A percentile compares a stretch with the other conserved stretches of the same genome.
Evolutionary conservation across 1,140 invertebrate genomes (phyloP).

Genomic region (Hirudo medicinalis): DNA sequence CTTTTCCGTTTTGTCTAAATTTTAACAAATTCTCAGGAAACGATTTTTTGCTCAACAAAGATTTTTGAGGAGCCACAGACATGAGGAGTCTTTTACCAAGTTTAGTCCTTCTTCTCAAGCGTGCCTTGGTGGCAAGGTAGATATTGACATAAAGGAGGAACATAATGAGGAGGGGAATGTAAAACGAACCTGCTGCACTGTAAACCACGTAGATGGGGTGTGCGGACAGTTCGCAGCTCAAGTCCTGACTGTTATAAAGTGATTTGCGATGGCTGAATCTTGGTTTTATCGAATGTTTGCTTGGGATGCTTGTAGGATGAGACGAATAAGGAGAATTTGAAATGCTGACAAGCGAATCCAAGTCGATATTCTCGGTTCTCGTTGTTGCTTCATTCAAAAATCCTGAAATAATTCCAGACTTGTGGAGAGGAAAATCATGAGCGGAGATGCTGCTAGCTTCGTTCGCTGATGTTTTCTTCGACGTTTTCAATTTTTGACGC

Average conservation of each 20-base stretch:
- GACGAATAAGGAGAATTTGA: neutral
- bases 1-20: too few species aligned
- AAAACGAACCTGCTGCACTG: slow-evolving; percentile 45
- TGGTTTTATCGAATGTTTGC: slow-evolving; percentile 12
- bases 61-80: neutral
- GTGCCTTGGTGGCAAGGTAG: slow-evolving; percentile 33
- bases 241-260: slow-evolving; percentile 25
- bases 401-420: too few species aligned
- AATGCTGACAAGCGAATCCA: neutral
- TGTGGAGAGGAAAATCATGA: neutral
- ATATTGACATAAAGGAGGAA: slow-evolving; percentile 42
- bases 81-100: slow-evolving; percentile 25
- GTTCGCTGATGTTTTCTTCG: neutral
- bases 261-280: slow-evolving; percentile 28
- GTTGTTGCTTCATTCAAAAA: too few species aligned
- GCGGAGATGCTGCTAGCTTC: neutral
- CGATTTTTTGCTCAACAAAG: too few species aligned
- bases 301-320: neutral
- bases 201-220: slow-evolving; percentile 41
- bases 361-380: neutral
- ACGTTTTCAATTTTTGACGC: neutral
- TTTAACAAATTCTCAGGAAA: too few species aligned
- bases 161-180: slow-evolving; percentile 43
- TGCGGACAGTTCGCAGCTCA: slow-evolving; percentile 40
- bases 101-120: slow-evolving; percentile 32